Percentiles rank a stretch among this genome's conserved stretches.
Conservation (phyloP, 2,888 invertebrate genomes). For the Ophonus ardosiacus region DNA sequence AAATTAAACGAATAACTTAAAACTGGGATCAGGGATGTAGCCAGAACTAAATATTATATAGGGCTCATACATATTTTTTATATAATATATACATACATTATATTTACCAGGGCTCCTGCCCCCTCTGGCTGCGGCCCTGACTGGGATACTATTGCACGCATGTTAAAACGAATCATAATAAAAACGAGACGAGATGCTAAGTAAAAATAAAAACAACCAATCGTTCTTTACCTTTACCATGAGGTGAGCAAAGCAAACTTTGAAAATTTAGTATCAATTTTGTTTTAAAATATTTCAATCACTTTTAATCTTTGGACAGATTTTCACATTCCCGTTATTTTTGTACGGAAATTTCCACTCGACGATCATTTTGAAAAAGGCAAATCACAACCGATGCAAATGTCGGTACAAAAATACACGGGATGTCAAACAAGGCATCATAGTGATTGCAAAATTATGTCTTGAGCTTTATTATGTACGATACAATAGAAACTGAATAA, state of each 20-base stretch:
- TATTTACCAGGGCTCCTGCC: no score
- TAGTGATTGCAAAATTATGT: constrained; percentile 63
- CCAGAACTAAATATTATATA: no score
- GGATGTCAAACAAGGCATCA: constrained; percentile 61
- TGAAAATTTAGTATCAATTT: constrained; percentile 57
- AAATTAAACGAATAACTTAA: constrained; percentile 34
- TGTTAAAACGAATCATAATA: constrained; percentile 35
- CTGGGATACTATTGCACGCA: constrained; percentile 41
- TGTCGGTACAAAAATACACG: constrained; percentile 58
- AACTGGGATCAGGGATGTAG: no score
- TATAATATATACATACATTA: no score
- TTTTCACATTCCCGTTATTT: constrained; percentile 61
- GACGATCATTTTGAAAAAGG: constrained; percentile 43
- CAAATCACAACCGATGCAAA: constrained; percentile 34
- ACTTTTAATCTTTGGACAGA: constrained; percentile 63
- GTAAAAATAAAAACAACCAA: constrained; percentile 55
- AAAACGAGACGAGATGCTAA: constrained; percentile 20
- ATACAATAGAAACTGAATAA: constrained; percentile 58
- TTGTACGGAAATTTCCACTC: constrained; percentile 54
- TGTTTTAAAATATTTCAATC: constrained; percentile 62
- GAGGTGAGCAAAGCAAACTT: constrained; percentile 52
- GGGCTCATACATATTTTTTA: no score
- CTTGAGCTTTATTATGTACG: constrained; percentile 61
- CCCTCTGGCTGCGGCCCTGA: no score
- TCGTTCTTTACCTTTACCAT: constrained; percentile 14